A percentile compares a stretch with the other conserved stretches of the same genome.
Evolutionary conservation across 2,113 vertebrate genomes (phyloP).

Genomic region (Zosterops lateralis): DNA sequence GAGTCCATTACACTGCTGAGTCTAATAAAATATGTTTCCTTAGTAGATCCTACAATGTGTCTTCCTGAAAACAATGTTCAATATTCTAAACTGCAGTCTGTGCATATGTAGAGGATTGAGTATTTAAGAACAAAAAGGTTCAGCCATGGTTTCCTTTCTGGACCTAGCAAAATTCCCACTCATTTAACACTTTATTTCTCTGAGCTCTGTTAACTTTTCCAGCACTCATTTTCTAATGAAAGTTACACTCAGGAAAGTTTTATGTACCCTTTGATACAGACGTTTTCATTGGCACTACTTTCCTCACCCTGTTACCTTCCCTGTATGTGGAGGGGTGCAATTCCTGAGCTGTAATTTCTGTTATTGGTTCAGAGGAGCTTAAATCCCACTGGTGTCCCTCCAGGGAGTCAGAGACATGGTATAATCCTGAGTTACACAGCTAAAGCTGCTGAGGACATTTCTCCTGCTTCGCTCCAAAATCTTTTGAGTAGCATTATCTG

Average conservation of each 20-base stretch:
- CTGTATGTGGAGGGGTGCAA: not conserved
- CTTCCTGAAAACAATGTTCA: not conserved
- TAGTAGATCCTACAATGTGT: not conserved
- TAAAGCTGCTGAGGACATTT: not conserved
- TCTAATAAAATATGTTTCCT: not conserved
- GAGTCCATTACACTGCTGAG: constrained; percentile 7
- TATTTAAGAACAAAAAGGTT: not conserved
- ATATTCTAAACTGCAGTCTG: not conserved
- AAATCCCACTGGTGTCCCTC: not conserved
- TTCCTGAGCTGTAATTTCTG: not conserved
- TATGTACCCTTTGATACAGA: not conserved
- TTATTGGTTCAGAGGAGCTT: not conserved
- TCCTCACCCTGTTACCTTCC: not conserved
- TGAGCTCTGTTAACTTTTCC: not conserved
- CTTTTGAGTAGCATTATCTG: not conserved
- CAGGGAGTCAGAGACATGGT: not conserved
- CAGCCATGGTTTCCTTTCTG: not conserved
- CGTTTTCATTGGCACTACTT: not conserved
- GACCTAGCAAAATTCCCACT: not conserved
- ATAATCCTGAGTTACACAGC: not conserved
- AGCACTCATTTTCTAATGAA: not conserved
- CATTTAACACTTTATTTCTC: not conserved
- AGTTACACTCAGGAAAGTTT: not conserved
- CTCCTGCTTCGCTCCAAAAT: not conserved
- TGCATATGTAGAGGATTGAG: not conserved